Base-by-base conservation (phyloP, 2,113 vertebrate genomes). In the Saccopteryx leptura region DNA sequence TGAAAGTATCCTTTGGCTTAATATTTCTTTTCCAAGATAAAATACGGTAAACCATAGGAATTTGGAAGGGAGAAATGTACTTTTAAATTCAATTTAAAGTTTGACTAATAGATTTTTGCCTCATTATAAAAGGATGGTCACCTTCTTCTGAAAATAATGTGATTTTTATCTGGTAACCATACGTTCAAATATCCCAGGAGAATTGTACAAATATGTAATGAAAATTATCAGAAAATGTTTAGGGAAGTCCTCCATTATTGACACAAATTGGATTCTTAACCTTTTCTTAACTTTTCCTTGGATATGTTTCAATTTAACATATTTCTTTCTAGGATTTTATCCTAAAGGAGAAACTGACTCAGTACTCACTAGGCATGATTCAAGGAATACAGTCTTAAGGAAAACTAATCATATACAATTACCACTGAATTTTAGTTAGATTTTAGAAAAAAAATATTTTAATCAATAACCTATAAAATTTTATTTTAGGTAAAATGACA, bases 31-130 rank as follows among this genome's bases (percentile, higher is more conserved):
- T 72, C 10, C 7, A 66, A 76, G 4, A 60, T 76, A 58, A 95
- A 88, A 52, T 65, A 60, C 18, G 65, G 71, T 48, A 92, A 71
- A n/a, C 23, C 5, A 28, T 2, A 54, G 39, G 83, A n/a, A 17
- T 84, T 24, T 54, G 15, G n/a, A 94, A 28, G 52, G 18, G 15
- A 87, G 14, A 91, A 71, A 85, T 48, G 3, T 2, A 28, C 26
- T 78, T 85, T 9, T n/a, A 92, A 90, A 69, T 90, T 95, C 10
- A 92, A 46, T 5, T 61, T 88, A 52, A 84, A 66, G 2, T 90
- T 50, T 84, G 19, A 68, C 61, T 71, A 90, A 79, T 60, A 33
- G 26, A 79, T 7, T 1, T 80, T 72, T 60, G 33, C 24, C 4
- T 90, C 7, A 11, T 65, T 66, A 78, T 58, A 60, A 28, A 66